phyloP scores from a whole-genome alignment of 2,113 vertebrate genomes.

The Corythornis madagascariensis region DNA sequence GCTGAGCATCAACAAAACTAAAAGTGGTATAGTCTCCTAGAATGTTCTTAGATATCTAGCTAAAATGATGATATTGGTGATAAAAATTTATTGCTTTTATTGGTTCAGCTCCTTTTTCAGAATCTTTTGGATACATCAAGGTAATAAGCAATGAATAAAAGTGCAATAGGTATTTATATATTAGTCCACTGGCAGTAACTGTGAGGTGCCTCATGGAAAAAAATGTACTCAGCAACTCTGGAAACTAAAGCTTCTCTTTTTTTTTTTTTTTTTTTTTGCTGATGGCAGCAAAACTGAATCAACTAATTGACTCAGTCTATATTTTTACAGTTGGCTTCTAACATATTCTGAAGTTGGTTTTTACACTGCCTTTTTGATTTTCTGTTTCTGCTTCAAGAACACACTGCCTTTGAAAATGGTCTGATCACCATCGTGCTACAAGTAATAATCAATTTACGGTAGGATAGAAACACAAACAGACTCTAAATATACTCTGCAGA shows the following conservation, averaged over 20 bases:
- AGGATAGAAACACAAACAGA: conserved; percentile 12
- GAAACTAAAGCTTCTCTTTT: conserved; percentile 22
- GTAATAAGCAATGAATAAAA: neutral
- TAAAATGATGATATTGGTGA: neutral
- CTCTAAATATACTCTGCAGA: conserved; percentile 19
- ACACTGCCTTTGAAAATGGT: conserved; percentile 9
- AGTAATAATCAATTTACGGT: neutral
- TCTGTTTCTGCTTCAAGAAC: conserved; percentile 45
- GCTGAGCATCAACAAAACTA: neutral
- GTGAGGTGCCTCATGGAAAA: conserved; percentile 59
- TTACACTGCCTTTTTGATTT: conserved; percentile 28
- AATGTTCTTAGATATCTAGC: neutral
- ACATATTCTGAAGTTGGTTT: conserved; percentile 34
- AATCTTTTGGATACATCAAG: neutral
- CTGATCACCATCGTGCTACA: neutral
- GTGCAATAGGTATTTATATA: neutral
- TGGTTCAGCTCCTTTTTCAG: neutral
- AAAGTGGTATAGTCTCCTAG: neutral
- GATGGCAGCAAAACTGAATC: conserved; percentile 50
- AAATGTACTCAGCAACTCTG: conserved; percentile 41
- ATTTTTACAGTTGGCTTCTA: conserved; percentile 67
- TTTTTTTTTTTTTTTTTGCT: conserved; percentile 33
- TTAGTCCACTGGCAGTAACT: neutral
- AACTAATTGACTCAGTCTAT: conserved; percentile 59
- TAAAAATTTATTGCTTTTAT: neutral